phyloP scores from a whole-genome alignment of 1,140 invertebrate genomes.

The Sipha flava region DNA sequence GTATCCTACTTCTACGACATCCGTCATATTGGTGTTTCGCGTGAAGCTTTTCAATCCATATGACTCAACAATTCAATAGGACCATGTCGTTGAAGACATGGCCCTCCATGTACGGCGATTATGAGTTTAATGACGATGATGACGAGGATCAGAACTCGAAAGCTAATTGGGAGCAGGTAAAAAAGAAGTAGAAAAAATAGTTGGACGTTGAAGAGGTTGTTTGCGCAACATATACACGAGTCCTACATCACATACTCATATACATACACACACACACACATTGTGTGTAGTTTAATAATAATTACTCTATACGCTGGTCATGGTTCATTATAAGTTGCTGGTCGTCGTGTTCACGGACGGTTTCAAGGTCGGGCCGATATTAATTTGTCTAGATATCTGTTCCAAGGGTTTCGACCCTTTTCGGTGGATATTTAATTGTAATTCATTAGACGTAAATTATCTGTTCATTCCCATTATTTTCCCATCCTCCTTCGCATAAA shows the following conservation, averaged over 20 bases:
- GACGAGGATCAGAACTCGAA: neutral
- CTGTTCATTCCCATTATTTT: too few species aligned
- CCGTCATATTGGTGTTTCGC: neutral
- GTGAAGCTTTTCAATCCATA: neutral
- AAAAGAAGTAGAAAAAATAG: neutral
- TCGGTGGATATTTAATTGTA: too few species aligned
- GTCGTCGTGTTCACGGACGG: neutral
- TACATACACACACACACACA: too few species aligned
- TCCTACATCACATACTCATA: neutral
- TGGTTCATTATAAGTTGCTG: neutral
- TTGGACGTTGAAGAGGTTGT: neutral
- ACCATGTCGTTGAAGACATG: conserved; percentile 13
- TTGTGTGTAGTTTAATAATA: neutral
- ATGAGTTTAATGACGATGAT: conserved; percentile 8
- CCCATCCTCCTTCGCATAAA: too few species aligned
- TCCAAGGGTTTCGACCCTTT: neutral
- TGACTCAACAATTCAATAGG: conserved; percentile 22
- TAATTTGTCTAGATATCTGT: neutral
- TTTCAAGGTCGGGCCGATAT: neutral
- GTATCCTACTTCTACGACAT: neutral
- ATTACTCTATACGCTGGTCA: neutral
- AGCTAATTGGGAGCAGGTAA: conserved; percentile 18
- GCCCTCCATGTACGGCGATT: conserved; percentile 24
- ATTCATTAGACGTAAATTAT: too few species aligned
- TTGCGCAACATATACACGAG: neutral